Evolutionary conservation across 2,888 invertebrate genomes (phyloP), one percentile per base, ranked within the genome.

Genomic region (Pasiphila rectangulata): DNA sequence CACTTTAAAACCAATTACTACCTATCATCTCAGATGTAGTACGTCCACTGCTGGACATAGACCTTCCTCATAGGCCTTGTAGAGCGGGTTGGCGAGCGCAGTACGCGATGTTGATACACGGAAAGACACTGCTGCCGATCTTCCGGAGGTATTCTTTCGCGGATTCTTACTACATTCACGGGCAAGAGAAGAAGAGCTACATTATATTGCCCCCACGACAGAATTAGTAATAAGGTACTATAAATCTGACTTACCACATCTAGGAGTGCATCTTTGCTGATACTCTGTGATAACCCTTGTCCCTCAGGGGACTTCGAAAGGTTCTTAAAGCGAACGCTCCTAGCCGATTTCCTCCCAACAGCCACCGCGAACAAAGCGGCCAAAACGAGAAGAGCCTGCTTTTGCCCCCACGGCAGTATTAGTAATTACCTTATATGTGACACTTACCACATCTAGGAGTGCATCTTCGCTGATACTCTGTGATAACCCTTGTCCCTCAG

Each of bases 361-460:
- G 53, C 49, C 5, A 39, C 44, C 10, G 54, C 62, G 41, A 64
- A 62, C 15, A 56, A 51, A 36, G 55, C n/a, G n/a, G n/a, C n/a
- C n/a, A n/a, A n/a, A n/a, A n/a, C n/a, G n/a, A n/a, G n/a, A n/a
- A n/a, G n/a, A n/a, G n/a, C n/a, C n/a, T n/a, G n/a, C n/a, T n/a
- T n/a, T n/a, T n/a, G n/a, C n/a, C 1, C 25, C 1, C 2, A 25
- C 3, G 2, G 9, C 2, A 12, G 12, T 25, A 25, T 24, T 24
- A 24, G 9, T 12, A 25, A 12, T 12, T 25, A 12, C n/a, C 4
- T 15, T 3, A 12, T 5, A 4, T 30, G 15, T n/a, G 15, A 9
- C 9, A 32, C 79, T 72, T 43, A 80, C 80, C 64, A 64, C 73
- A 62, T 80, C 79, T 9, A 80, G 62, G 4, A 51, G 41, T 4